Base-by-base conservation (phyloP, 2,888 invertebrate species). In the Drosophila histrio region DNA sequence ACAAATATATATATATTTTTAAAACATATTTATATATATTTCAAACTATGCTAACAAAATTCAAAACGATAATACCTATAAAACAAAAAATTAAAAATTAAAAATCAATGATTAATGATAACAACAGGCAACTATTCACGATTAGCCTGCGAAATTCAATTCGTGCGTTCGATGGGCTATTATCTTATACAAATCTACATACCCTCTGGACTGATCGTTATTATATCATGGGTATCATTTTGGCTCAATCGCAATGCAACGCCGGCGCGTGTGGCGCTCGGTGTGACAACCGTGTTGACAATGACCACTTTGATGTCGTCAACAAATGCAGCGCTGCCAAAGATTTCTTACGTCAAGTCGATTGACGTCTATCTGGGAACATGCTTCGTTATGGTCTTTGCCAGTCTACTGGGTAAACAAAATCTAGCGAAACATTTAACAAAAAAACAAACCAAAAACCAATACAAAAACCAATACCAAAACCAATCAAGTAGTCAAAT, bases 341-440 rank as follows among this genome's bases (percentile, higher is more conserved):
- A 99, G 94, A 98, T 98, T 91, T 98, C 98, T 79, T 98, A 98
- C 93, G 97, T 98, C 92, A 98, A 98, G 93, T 97, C 97, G 88
- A 98, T 98, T 92, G 98, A 98, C 93, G 98, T 98, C 89, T 98
- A 98, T 93, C 94, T 98, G 93, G 98, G 98, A 90, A 98, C 98
- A 90, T 98, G 98, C 94, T 98, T 98, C 96, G 97, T 98, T 92
- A 98, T 98, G 98, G 98, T 98, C 91, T 98, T 98, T 94, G 98
- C 98, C 89, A 98, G 98, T 92, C 94, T 99, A 91, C 93, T 99
- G 93, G 97, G 97, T 97, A 94, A 95, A 93, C 89, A 86, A 85
- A 79, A 68, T 56, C 69, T 75, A 76, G 74, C 78, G 70, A 76
- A 74, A 77, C 59, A 56, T 46, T 36, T 36, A 53, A 61, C 54